Conservation (phyloP, 2,113 vertebrate genomes). For the Aldabrachelys gigantea region DNA sequence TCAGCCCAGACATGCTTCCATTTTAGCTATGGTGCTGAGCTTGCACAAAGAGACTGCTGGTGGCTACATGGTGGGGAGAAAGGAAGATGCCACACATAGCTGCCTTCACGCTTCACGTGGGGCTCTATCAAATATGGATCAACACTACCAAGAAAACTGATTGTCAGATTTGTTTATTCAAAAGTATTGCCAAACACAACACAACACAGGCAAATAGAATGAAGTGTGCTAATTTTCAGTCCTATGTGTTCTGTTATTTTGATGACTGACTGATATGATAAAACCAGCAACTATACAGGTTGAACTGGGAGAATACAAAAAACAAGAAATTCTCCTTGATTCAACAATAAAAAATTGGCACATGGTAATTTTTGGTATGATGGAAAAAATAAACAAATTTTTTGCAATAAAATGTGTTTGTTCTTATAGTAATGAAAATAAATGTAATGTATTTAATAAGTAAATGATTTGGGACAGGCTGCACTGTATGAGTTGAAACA, state of each 20-base stretch:
- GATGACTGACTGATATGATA: slow-evolving; percentile 70
- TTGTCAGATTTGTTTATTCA: slow-evolving; percentile 78
- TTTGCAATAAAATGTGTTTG: slow-evolving; percentile 14
- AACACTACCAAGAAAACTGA: slow-evolving; percentile 60
- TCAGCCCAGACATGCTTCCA: not conserved
- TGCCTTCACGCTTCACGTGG: too few species aligned
- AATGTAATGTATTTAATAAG: slow-evolving; percentile 66
- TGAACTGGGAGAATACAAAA: slow-evolving; percentile 35
- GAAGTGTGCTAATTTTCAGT: slow-evolving; percentile 64
- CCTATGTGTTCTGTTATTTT: slow-evolving; percentile 52
- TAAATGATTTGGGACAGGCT: slow-evolving; percentile 50
- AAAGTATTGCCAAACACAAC: slow-evolving; percentile 74
- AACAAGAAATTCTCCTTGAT: slow-evolving; percentile 66
- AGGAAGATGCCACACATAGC: too few species aligned
- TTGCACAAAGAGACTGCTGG: not conserved
- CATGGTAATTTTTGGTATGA: not conserved
- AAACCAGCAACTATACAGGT: slow-evolving; percentile 15
- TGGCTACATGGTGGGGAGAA: not conserved
- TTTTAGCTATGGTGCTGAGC: not conserved
- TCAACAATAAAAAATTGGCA: slow-evolving; percentile 56
- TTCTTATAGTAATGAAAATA: slow-evolving; percentile 55
- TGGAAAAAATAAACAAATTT: not conserved
- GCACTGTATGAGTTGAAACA: slow-evolving; percentile 51
- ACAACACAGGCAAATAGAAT: slow-evolving; percentile 54
- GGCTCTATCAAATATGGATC: slow-evolving; percentile 50